Evolutionary conservation across 1,140 invertebrate species (phyloP).

Genomic region (Scaptomyza graminum): DNA sequence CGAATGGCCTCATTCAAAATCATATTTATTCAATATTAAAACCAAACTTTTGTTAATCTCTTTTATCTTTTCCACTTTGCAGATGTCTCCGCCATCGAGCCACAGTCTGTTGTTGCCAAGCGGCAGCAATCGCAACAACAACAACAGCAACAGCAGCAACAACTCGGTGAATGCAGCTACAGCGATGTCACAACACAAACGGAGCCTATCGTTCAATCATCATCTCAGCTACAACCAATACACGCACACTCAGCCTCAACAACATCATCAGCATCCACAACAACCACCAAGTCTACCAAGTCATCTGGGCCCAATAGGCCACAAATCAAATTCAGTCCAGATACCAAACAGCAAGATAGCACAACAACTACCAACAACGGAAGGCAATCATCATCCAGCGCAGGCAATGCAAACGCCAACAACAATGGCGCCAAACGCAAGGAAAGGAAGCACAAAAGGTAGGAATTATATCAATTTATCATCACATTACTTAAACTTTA

Average conservation of each 20-base stretch:
- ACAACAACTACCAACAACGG: background rate
- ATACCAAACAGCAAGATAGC: conserved; percentile 82
- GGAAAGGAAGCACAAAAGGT: conserved; percentile 84
- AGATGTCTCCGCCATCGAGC: conserved; percentile 85
- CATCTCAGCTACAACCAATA: conserved; percentile 87
- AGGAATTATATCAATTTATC: background rate
- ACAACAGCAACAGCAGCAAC: conserved; percentile 45
- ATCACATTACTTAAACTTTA: background rate
- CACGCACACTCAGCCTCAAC: conserved; percentile 85
- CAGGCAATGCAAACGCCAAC: conserved; percentile 28
- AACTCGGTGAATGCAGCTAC: conserved; percentile 33
- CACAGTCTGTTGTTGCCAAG: conserved; percentile 70
- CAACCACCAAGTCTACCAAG: conserved; percentile 83
- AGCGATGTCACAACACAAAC: conserved; percentile 85
- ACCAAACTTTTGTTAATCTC: background rate
- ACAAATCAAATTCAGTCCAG: conserved; percentile 84
- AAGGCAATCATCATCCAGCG: conserved; percentile 17
- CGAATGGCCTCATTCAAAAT: conserved; percentile 22
- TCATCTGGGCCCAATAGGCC: conserved; percentile 78
- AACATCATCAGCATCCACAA: conserved; percentile 85
- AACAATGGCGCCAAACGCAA: conserved; percentile 78
- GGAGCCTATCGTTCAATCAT: conserved; percentile 88
- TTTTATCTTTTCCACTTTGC: too few relatives aligned
- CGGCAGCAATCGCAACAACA: conserved; percentile 53
- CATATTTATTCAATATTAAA: background rate